These are phyloP conservation scores for Uria lomvia DNA, from an alignment of 2,113 vertebrate species.

Conservation along the genomic window DNA sequence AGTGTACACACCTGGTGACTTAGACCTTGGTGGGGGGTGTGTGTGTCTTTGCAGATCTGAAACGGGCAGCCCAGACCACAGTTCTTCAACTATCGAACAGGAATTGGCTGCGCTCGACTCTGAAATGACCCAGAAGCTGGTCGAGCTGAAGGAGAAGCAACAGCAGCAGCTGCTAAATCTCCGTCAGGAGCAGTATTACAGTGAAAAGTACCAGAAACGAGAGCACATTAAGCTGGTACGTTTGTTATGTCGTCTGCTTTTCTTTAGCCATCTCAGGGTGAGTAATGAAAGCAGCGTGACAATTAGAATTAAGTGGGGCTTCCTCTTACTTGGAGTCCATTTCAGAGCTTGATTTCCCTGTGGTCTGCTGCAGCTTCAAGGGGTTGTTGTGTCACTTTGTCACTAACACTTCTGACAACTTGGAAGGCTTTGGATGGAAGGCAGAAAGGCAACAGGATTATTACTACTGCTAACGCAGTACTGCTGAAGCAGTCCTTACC, in stretches of 20 bases:
- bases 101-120: constrained; percentile 85
- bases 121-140: constrained; percentile 84
- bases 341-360: neutral
- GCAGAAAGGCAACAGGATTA: neutral
- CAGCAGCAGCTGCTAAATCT: constrained; percentile 93
- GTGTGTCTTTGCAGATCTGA: constrained; percentile 72
- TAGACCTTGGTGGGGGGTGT: neutral
- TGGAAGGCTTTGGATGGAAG: neutral
- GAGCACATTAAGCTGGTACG: constrained; percentile 95
- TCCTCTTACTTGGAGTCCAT: neutral
- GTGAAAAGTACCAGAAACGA: constrained; percentile 95
- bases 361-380: neutral
- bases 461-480: neutral
- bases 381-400: neutral
- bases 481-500: neutral
- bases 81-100: constrained; percentile 83
- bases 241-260: neutral
- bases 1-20: neutral
- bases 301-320: neutral
- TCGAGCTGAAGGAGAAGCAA: constrained; percentile 91
- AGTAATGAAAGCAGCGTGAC: neutral
- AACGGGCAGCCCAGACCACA: constrained; percentile 83
- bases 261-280: neutral
- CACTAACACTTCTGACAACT: neutral
- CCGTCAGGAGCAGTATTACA: constrained; percentile 96